A percentile compares a stretch with the other conserved stretches of the same genome.
These are phyloP conservation scores for Dicaeum eximium DNA, from an alignment of 2,113 vertebrate species.

Conservation along the genomic window DNA sequence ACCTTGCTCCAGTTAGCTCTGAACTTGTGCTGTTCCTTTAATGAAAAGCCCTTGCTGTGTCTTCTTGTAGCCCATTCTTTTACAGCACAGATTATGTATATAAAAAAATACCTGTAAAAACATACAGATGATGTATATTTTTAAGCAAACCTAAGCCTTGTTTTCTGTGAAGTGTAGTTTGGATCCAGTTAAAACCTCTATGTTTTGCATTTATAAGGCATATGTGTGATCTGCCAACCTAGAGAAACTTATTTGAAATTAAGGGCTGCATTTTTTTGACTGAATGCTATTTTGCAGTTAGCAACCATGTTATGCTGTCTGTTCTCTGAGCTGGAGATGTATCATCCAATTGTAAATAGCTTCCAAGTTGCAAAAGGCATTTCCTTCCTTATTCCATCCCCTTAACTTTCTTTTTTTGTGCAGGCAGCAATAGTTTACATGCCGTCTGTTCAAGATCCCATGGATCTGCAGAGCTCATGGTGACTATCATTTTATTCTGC, in stretches of 20 bases:
- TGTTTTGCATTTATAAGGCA: neutral
- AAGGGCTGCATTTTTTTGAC: neutral
- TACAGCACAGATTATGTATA: fast-evolving
- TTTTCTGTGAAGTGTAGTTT: neutral
- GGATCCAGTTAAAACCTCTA: neutral
- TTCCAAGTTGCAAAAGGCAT: neutral
- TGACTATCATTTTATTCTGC: neutral
- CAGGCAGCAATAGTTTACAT: neutral
- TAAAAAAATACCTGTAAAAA: no score
- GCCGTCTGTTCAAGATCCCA: neutral
- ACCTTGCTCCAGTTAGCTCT: fast-evolving
- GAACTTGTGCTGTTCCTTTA: neutral
- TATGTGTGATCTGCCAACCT: no score
- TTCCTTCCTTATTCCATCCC: neutral
- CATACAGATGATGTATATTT: fast-evolving
- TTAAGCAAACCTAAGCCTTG: neutral
- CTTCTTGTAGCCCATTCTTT: fast-evolving
- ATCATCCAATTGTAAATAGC: neutral
- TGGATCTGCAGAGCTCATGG: neutral
- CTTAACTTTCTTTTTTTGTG: neutral
- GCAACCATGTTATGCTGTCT: neutral
- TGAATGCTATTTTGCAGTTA: neutral
- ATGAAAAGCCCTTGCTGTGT: neutral
- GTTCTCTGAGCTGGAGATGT: neutral
- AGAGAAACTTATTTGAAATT: neutral